phyloP scores from a whole-genome alignment of 2,888 invertebrate genomes.

The Torymus auratus region DNA sequence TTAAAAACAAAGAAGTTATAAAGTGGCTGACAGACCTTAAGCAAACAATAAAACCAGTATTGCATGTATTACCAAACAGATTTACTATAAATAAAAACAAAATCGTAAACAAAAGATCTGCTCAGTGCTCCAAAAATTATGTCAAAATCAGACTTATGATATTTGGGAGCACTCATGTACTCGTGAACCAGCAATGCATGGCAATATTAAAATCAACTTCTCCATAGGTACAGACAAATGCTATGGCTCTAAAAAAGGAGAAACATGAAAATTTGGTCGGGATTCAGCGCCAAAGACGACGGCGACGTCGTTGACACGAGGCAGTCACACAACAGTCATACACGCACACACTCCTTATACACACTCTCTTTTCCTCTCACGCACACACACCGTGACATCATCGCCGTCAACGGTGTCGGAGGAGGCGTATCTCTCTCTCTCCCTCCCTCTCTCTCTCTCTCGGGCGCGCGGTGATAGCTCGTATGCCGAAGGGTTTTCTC shows the following conservation, averaged over 20 bases:
- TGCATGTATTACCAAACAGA: no score
- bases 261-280: no score
- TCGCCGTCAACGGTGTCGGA: slow-evolving; percentile 12
- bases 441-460: neutral
- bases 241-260: neutral
- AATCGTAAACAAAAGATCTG: neutral
- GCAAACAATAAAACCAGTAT: no score
- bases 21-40: no score
- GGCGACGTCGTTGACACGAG: neutral
- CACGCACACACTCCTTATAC: no score
- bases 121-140: no score
- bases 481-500: no score
- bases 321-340: neutral
- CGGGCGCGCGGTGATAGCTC: neutral
- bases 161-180: no score
- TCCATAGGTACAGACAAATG: neutral
- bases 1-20: slow-evolving; percentile 9
- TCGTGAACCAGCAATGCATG: no score
- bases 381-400: slow-evolving; percentile 4
- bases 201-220: no score
- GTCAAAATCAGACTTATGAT: no score
- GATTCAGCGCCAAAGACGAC: neutral
- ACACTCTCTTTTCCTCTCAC: no score
- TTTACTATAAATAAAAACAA: neutral
- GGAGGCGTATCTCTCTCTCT: slow-evolving; percentile 35